Base-by-base conservation (phyloP, 2,797 vertebrate genomes). In the Podarcis lilfordi region DNA sequence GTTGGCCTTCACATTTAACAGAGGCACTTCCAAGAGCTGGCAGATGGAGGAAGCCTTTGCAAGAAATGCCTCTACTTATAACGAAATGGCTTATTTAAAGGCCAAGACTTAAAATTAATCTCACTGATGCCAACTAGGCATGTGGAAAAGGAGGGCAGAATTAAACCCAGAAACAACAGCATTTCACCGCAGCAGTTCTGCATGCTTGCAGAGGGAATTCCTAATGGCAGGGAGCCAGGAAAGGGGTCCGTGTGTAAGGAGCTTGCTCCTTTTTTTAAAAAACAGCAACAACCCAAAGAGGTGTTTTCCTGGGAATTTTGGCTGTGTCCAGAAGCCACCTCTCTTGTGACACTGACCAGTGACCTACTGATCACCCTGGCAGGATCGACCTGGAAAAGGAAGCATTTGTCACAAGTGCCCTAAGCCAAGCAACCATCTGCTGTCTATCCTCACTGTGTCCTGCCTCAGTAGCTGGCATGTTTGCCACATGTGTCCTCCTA, bases 11-110 rank as follows among this genome's bases (percentile, higher is more conserved):
- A 71, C 3, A 0, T 5, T 91, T 84, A 85, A 86, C 90, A 79
- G 91, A 77, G 6, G 0, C 29, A 8, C 5, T 74, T 7, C 45
- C 0, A 0, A 55, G 50, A 21, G 32, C 17, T 66, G 59, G 27
- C 29, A 35, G 79, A 50, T 1, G 15, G 37, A 78, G 3, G 45
- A 4, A 17, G 8, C 11, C 45, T 15, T 21, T 35, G 45, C 21
- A 5, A 45, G 35, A 75, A 85, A 69, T 1, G 50, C 37, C 35
- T 50, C 23, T 37, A 8, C 71, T 66, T 66, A 55, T 59, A 25
- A 2, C 5, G 3, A 77, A 76, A 77, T 32, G 1, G 13, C 19
- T 37, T 71, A 27, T 45, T 19, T 19, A 83, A n/a, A 23, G 15
- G 27, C 32, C 45, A 84, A 25, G 13, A n/a, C 10, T 19, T n/a